A percentile compares a stretch with the other conserved stretches of the same genome.
Conservation (phyloP, 2,113 vertebrate genomes). For the Etheostoma cragini region DNA sequence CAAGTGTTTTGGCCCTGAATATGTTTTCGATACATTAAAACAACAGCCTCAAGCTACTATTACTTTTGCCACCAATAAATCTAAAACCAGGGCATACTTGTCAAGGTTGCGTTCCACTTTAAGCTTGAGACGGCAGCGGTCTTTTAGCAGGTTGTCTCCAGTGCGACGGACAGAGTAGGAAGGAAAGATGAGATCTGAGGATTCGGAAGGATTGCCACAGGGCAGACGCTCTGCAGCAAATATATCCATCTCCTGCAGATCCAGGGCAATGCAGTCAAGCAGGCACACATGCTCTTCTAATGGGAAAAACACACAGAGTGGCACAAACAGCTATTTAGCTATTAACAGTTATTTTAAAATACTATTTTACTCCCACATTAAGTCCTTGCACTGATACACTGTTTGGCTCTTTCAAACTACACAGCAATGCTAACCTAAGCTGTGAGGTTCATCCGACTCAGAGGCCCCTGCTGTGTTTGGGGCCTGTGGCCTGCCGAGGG, state of each 20-base stretch:
- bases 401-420: neutral
- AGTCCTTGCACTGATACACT: neutral
- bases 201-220: slow-evolving; percentile 69
- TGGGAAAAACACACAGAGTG: neutral
- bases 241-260: slow-evolving; percentile 97
- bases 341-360: no score
- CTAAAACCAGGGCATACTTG: slow-evolving; percentile 83
- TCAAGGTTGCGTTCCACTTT: slow-evolving; percentile 97
- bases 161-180: slow-evolving; percentile 90
- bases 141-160: slow-evolving; percentile 91
- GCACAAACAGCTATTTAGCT: neutral
- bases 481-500: slow-evolving; percentile 72
- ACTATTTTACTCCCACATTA: neutral
- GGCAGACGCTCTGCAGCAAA: slow-evolving; percentile 90
- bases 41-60: no score
- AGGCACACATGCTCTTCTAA: slow-evolving; percentile 91
- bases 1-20: no score
- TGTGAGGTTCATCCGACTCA: slow-evolving; percentile 42
- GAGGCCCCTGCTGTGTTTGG: slow-evolving; percentile 34
- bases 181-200: slow-evolving; percentile 89
- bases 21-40: no score
- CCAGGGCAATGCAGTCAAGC: slow-evolving; percentile 94
- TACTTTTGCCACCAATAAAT: neutral
- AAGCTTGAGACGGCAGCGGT: slow-evolving; percentile 91
- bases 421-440: slow-evolving; percentile 79